Percentiles rank a stretch among this genome's conserved stretches.
phyloP scores from a whole-genome alignment of 2,888 invertebrate genomes.

The Sinopyrophorus schimmeli region DNA sequence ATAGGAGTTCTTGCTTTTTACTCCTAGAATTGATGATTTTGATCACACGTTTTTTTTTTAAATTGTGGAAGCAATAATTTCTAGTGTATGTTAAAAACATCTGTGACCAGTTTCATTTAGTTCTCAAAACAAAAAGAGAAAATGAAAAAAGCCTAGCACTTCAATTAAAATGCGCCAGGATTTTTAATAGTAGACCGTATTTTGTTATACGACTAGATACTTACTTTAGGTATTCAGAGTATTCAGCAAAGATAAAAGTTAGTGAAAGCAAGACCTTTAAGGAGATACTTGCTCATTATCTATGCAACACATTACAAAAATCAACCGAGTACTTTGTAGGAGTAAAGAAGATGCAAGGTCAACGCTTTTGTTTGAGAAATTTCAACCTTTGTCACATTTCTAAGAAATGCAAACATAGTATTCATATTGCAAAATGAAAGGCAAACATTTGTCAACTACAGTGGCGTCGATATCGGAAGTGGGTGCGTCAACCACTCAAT shows the following conservation, averaged over 20 bases:
- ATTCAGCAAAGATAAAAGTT: conserved; percentile 7
- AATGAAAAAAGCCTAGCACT: too few species aligned
- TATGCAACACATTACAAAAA: conserved; percentile 5
- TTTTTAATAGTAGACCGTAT: too few species aligned
- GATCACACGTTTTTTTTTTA: too few species aligned
- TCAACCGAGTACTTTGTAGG: conserved; percentile 3
- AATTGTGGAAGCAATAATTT: too few species aligned
- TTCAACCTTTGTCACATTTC: conserved; percentile 9
- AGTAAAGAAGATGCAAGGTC: conserved; percentile 6
- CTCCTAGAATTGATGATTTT: too few species aligned
- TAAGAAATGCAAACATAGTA: conserved; percentile 11
- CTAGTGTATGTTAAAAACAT: too few species aligned
- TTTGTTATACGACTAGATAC: too few species aligned
- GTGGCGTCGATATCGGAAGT: conserved; percentile 24
- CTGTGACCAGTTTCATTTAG: too few species aligned
- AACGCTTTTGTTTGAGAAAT: conserved; percentile 8
- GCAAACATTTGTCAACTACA: conserved; percentile 24
- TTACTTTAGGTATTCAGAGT: too few species aligned
- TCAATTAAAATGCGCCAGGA: too few species aligned
- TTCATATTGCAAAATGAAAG: conserved; percentile 24
- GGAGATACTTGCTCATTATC: conserved; percentile 14
- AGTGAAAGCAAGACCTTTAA: conserved; percentile 4
- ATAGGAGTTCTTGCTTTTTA: too few species aligned
- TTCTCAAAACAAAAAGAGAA: too few species aligned
- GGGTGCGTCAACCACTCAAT: conserved; percentile 30